Base-by-base conservation (phyloP, 2,888 invertebrate species). In the Ramazzottius varieornatus region DNA sequence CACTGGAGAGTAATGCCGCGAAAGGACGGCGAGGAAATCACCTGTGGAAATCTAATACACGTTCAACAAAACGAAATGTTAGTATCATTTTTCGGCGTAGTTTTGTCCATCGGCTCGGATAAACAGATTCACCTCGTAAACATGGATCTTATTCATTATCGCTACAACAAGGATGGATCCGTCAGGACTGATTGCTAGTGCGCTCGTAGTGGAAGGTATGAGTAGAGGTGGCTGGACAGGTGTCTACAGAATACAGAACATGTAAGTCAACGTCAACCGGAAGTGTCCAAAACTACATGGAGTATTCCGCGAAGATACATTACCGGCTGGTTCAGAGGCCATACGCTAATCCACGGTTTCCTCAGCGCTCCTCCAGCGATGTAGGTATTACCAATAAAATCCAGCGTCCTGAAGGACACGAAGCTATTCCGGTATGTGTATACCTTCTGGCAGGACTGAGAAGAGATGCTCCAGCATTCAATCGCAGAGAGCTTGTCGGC, bases 321-420 rank as follows among this genome's bases (percentile, higher is more conserved):
- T 40, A 54, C 54, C 54, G 54, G 54, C 29, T 54, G 54, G 54
- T 54, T 54, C 29, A 54, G 54, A 16, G 54, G 54, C 54, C 54
- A 54, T 8, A 54, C 54, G 29, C 20, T n/a, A 24, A 54, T 54
- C 54, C 54, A 54, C 29, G 54, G 54, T 29, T 54, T 54, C 29
- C 29, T 16, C 4, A 54, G n/a, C 13, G 54, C 54, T 24, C 54
- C 54, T n/a, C 54, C 54, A 4, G 54, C 54, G 20, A 54, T 29
- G 29, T 54, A 54, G n/a, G 20, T 24, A n/a, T 54, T 24, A 16
- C n/a, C 54, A 29, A 54, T 54, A 54, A 54, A 16, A 4, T 16
- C 29, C 13, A 54, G 54, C 8, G 54, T 54, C 24, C 54, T 24
- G n/a, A 4, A 8, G 20, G 54, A 16, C 8, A 54, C 54, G 20